Percentiles rank a stretch among this genome's conserved stretches.
phyloP scores from a whole-genome alignment of 2,113 vertebrate genomes.

The Eulemur rufifrons region DNA sequence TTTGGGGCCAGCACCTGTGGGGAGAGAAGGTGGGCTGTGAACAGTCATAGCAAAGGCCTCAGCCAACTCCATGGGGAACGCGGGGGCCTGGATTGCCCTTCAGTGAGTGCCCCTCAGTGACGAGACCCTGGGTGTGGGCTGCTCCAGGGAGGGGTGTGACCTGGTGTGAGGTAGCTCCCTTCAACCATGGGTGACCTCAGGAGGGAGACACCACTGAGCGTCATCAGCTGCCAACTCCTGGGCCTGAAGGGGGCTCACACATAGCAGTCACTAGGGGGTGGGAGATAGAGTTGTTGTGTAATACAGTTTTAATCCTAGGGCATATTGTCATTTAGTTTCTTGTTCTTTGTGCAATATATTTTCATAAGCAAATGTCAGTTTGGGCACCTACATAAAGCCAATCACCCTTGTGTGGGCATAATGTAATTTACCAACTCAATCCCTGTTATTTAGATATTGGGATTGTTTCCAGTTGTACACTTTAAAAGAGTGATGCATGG shows the following conservation, averaged over 20 bases:
- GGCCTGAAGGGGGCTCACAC: background rate
- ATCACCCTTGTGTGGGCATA: background rate
- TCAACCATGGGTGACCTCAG: background rate
- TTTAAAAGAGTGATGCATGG: too few relatives aligned
- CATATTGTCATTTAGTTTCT: background rate
- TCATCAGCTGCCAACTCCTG: background rate
- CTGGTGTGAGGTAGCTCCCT: background rate
- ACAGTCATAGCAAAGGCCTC: background rate
- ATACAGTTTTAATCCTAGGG: background rate
- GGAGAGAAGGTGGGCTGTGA: background rate
- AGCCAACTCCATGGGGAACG: background rate
- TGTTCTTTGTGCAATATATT: background rate
- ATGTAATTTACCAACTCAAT: background rate
- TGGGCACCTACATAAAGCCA: too few relatives aligned
- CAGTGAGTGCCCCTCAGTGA: background rate
- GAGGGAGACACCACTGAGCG: too few relatives aligned
- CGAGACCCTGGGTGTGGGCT: background rate
- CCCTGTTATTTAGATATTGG: background rate
- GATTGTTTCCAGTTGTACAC: background rate
- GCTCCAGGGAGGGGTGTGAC: background rate
- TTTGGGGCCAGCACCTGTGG: background rate
- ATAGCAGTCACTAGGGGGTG: rapidly evolving
- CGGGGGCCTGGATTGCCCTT: background rate
- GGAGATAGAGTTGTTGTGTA: background rate
- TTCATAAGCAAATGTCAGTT: background rate